Percentiles rank a stretch among this genome's conserved stretches.
phyloP scores from a whole-genome alignment of 2,888 invertebrate species.

The Drosophila mercatorum region DNA sequence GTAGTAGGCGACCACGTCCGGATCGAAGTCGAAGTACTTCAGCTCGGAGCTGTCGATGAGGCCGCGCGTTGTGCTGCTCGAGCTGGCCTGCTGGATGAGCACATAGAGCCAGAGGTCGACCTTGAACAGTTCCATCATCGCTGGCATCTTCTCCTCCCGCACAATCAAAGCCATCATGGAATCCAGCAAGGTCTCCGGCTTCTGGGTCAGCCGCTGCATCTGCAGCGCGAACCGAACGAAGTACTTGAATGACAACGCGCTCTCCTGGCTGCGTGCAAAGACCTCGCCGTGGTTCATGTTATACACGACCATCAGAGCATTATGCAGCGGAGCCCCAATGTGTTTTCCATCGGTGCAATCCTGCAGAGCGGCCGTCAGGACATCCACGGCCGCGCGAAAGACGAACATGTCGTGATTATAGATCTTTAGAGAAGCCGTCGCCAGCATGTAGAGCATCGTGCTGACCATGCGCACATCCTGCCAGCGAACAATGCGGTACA shows the following conservation, averaged over 20 bases:
- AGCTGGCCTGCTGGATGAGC: constrained; percentile 38
- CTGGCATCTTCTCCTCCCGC: constrained; percentile 26
- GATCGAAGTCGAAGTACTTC: constrained; percentile 65
- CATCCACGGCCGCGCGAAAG: constrained; percentile 45
- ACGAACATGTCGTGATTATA: constrained; percentile 44
- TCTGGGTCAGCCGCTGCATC: constrained; percentile 67
- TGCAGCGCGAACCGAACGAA: constrained; percentile 75
- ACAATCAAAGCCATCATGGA: constrained; percentile 59
- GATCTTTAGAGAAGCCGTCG: background rate
- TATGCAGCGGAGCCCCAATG: background rate
- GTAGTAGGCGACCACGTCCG: constrained; percentile 60
- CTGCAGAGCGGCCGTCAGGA: constrained; percentile 32
- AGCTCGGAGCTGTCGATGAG: constrained; percentile 51
- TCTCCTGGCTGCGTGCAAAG: constrained; percentile 38
- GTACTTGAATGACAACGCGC: constrained; percentile 62
- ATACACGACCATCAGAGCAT: constrained; percentile 5
- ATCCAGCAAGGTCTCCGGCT: constrained; percentile 54
- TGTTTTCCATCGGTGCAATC: constrained; percentile 4
- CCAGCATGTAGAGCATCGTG: constrained; percentile 19
- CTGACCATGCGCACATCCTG: background rate
- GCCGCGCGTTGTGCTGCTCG: background rate
- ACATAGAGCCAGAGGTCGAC: constrained; percentile 76
- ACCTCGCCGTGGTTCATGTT: constrained; percentile 18
- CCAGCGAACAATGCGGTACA: constrained; percentile 33
- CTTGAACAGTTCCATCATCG: constrained; percentile 60